Evolutionary conservation across 2,113 vertebrate species (phyloP), one percentile per base, ranked within the genome.

Genomic region (Euleptes europaea): DNA sequence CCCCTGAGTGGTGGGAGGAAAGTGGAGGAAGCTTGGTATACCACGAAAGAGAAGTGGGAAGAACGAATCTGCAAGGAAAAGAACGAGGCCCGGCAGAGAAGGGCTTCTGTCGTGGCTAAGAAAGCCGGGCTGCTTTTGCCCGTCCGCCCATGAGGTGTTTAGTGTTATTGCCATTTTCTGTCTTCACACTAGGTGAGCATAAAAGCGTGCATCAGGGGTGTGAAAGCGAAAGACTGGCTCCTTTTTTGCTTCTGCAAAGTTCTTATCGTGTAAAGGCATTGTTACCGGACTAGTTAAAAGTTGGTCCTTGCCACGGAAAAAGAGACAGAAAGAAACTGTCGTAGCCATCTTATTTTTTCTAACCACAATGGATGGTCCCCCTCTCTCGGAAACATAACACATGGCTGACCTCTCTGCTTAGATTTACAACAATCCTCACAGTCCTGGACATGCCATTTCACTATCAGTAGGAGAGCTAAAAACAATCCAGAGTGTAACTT

Each of bases 51-150:
- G 65, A 90, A 87, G 89, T 88, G 84, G 89, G 84, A 79, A 78
- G 85, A 78, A 92, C 93, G 92, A 94, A 94, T 96, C 88, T 85
- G 82, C 5, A 17, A 5, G n/a, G 47, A 80, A 69, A 84, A 69
- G 51, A 75, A 88, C 74, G 47, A 80, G 49, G 13, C 47, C 26
- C 71, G 44, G 54, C 44, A 84, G 77, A 74, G 38, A 65, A 90
- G 78, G 69, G 38, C 80, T 89, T 82, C 82, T 82, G 87, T 90
- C 60, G 85, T 88, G 85, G 73, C 31, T 57, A 60, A 88, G 78
- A 83, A 75, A 86, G 72, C 86, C 60, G 84, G 83, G 73, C 83
- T 26, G 14, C 28, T 71, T 77, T 80, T 74, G 82, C 78, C n/a
- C 17, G 13, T 70, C 79, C 66, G 65, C 71, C 33, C 85, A 38